Conservation (phyloP, 2,113 vertebrate genomes). For the Scolopax mira region DNA sequence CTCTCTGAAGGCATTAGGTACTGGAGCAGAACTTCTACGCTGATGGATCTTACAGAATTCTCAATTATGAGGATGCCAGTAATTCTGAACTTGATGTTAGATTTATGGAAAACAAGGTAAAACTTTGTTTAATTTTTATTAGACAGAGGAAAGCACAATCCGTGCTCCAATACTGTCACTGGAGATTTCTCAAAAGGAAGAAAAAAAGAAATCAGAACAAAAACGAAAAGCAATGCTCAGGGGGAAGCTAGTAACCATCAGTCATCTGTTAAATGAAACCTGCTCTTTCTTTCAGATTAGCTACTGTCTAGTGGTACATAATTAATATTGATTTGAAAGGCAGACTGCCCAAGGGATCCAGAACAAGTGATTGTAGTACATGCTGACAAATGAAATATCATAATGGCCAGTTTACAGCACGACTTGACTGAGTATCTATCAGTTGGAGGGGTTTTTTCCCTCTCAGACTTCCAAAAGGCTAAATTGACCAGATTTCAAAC, state of each 20-base stretch:
- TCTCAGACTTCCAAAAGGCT: not conserved
- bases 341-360: conserved; percentile 37
- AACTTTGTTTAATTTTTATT: not conserved
- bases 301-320: conserved; percentile 42
- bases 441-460: not conserved
- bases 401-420: not conserved
- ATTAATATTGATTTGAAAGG: conserved; percentile 60
- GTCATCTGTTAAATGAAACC: conserved; percentile 31
- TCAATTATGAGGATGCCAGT: not conserved
- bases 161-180: not conserved
- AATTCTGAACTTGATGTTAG: not conserved
- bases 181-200: not conserved
- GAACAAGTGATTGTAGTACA: conserved; percentile 16
- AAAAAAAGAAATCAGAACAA: not conserved
- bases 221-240: not conserved
- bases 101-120: not conserved
- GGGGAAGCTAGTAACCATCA: not conserved
- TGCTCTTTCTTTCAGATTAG: conserved; percentile 43
- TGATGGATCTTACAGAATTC: conserved; percentile 24
- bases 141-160: not conserved
- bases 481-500: not conserved
- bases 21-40: not conserved
- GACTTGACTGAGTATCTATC: not conserved
- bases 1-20: not conserved
- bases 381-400: conserved; percentile 38